Conservation (phyloP, 2,888 invertebrate genomes). For the Merodon equestris region DNA sequence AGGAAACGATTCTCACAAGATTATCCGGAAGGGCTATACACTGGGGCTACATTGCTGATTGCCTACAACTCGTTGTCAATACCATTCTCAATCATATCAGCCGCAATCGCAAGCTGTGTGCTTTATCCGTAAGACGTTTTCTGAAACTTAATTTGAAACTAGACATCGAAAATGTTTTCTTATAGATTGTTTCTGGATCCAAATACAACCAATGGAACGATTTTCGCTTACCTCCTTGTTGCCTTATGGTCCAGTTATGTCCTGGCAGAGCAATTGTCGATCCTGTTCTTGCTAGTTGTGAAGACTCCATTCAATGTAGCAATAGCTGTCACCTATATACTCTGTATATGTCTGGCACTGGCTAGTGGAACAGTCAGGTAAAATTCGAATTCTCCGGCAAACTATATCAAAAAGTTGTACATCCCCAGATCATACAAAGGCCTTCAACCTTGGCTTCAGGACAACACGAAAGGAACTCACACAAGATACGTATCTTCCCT, state of each 20-base stretch:
- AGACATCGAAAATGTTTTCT: too few species aligned
- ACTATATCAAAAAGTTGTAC: slow-evolving; percentile 73
- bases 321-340: slow-evolving; percentile 88
- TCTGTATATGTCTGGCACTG: slow-evolving; percentile 85
- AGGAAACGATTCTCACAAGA: slow-evolving; percentile 96
- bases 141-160: not conserved
- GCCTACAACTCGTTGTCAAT: slow-evolving; percentile 90
- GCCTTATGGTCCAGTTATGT: slow-evolving; percentile 92
- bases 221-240: slow-evolving; percentile 84
- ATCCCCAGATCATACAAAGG: slow-evolving; percentile 84
- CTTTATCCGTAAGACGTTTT: slow-evolving; percentile 83
- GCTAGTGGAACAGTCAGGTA: slow-evolving; percentile 90
- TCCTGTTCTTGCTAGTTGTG: slow-evolving; percentile 89
- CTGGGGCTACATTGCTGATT: slow-evolving; percentile 89
- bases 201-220: slow-evolving; percentile 75
- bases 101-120: slow-evolving; percentile 85
- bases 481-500: slow-evolving; percentile 89
- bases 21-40: slow-evolving; percentile 92
- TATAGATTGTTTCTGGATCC: slow-evolving; percentile 74
- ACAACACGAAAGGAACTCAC: slow-evolving; percentile 88
- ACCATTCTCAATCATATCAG: slow-evolving; percentile 89
- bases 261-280: slow-evolving; percentile 91
- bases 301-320: slow-evolving; percentile 88
- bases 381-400: slow-evolving; percentile 42
- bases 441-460: slow-evolving; percentile 89